These are phyloP conservation scores for Bufotes viridis DNA, from an alignment of 2,797 vertebrate genomes.

Conservation along the genomic window DNA sequence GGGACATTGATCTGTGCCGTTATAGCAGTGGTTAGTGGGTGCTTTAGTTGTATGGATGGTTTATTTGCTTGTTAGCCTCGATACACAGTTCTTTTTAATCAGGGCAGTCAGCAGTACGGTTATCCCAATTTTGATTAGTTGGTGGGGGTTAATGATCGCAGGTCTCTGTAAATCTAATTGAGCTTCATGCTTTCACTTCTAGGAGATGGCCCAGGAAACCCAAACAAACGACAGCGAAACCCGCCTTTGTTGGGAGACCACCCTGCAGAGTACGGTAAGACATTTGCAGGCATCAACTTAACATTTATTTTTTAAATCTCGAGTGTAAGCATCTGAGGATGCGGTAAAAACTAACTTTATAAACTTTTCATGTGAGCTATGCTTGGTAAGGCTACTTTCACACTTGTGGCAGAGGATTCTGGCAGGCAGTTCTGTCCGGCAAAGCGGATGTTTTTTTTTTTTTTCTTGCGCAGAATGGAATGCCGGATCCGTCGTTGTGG, in stretches of 20 bases:
- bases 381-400: no score
- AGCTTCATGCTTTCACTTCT: conserved; percentile 18
- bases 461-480: no score
- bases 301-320: no score
- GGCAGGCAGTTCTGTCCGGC: no score
- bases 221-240: conserved; percentile 93
- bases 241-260: conserved; percentile 92
- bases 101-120: background rate
- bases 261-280: conserved; percentile 91
- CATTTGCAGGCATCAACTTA: no score
- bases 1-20: background rate
- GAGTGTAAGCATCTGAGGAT: no score
- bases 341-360: no score
- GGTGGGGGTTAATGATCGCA: background rate
- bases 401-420: no score
- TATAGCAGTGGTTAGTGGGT: background rate
- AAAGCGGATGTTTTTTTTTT: no score
- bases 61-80: conserved; percentile 22
- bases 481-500: no score
- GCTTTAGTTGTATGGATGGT: background rate
- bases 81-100: conserved; percentile 49
- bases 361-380: no score
- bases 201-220: conserved; percentile 80
- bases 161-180: background rate
- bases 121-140: background rate